A percentile compares a stretch with the other conserved stretches of the same genome.
phyloP scores from a whole-genome alignment of 2,113 vertebrate species.

The Hemiprocne comata region DNA sequence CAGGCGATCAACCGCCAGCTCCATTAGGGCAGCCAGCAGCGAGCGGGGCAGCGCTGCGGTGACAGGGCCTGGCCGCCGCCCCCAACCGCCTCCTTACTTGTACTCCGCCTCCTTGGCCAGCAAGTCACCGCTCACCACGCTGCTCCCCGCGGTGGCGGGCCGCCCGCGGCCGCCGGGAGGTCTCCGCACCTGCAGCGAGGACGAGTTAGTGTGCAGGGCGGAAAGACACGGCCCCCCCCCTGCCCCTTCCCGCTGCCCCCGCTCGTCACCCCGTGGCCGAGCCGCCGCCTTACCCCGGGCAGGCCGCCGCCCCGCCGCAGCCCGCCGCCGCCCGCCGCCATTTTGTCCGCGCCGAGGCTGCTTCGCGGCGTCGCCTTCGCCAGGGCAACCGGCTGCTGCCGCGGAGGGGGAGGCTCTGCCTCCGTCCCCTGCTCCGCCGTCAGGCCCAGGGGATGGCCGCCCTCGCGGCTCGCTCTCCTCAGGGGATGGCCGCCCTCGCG shows the following conservation, averaged over 20 bases:
- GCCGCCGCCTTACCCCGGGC: background rate
- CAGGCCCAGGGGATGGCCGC: no score
- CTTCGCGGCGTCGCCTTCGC: slow-evolving; percentile 1
- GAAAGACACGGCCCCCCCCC: background rate
- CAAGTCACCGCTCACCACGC: slow-evolving; percentile 50
- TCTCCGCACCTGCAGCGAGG: background rate
- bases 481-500: no score
- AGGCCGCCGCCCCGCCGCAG: fast-evolving
- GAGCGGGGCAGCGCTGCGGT: background rate
- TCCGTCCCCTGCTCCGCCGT: background rate
- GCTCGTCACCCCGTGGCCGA: background rate
- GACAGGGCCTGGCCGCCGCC: background rate
- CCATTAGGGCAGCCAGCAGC: background rate
- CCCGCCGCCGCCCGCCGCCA: background rate
- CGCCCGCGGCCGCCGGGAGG: background rate
- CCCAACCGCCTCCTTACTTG: slow-evolving; percentile 77
- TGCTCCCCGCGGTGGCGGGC: background rate
- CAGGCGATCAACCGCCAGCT: fast-evolving
- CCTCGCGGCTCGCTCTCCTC: no score
- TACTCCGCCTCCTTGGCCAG: slow-evolving; percentile 85
- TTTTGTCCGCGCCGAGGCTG: background rate
- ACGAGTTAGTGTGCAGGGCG: background rate
- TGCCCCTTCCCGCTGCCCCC: background rate
- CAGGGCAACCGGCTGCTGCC: slow-evolving; percentile 32
- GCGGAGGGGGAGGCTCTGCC: fast-evolving